These are phyloP conservation scores for Ormyrus pomaceus DNA, from an alignment of 2,888 invertebrate species.

Conservation along the genomic window DNA sequence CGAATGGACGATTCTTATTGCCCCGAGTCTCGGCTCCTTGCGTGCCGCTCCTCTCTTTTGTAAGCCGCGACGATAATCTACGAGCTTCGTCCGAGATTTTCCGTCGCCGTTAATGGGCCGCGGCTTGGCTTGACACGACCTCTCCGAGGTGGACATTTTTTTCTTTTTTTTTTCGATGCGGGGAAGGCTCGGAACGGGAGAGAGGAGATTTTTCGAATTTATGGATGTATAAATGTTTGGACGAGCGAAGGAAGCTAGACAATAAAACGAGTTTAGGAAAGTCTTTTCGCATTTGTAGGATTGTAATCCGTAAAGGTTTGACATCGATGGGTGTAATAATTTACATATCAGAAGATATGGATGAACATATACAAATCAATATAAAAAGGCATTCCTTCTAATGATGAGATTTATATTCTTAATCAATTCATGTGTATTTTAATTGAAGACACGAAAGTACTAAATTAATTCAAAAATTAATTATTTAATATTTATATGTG, in stretches of 20 bases:
- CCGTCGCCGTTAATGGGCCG: slow-evolving; percentile 36
- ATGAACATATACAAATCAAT: too few species aligned
- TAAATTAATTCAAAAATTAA: too few species aligned
- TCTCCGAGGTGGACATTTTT: slow-evolving; percentile 6
- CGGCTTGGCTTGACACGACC: slow-evolving; percentile 1
- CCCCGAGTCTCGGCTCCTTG: background rate
- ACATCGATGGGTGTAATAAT: background rate
- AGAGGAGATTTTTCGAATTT: slow-evolving; percentile 15
- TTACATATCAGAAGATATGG: background rate
- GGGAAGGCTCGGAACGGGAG: background rate
- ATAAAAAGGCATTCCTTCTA: too few species aligned
- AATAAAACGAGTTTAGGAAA: slow-evolving; percentile 13
- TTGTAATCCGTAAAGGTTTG: slow-evolving; percentile 3
- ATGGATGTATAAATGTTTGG: slow-evolving; percentile 25
- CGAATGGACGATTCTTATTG: slow-evolving; percentile 38
- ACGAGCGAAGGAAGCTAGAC: slow-evolving; percentile 1
- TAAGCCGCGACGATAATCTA: slow-evolving; percentile 19
- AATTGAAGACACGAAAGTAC: too few species aligned
- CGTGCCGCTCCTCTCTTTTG: background rate
- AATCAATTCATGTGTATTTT: too few species aligned
- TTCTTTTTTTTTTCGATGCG: slow-evolving; percentile 16
- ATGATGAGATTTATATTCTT: too few species aligned
- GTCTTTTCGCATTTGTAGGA: slow-evolving; percentile 6
- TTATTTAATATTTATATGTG: too few species aligned
- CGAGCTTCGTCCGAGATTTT: slow-evolving; percentile 37